phyloP scores from a whole-genome alignment of 2,888 invertebrate genomes.

The Lasioglossum marginatum region DNA sequence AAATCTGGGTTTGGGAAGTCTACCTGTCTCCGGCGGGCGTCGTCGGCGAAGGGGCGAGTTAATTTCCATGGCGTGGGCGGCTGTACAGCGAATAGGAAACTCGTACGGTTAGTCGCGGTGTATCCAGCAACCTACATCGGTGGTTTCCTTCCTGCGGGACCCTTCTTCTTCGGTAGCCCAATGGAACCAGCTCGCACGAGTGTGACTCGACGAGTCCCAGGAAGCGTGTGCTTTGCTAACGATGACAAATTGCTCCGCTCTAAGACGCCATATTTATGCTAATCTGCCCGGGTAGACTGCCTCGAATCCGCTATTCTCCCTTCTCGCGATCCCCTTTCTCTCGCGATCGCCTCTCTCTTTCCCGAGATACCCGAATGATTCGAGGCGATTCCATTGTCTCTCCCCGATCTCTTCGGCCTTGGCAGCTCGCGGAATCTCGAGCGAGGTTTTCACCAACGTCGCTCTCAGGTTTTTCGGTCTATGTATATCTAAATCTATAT shows the following conservation, averaged over 20 bases:
- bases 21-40: constrained; percentile 67
- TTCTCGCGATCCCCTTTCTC: background rate
- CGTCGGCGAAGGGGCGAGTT: constrained; percentile 45
- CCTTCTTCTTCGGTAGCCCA: constrained; percentile 61
- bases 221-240: constrained; percentile 85
- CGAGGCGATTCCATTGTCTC: background rate
- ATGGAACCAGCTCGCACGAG: constrained; percentile 75
- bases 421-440: background rate
- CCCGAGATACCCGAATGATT: background rate
- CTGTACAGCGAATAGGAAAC: constrained; percentile 37
- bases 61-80: constrained; percentile 30
- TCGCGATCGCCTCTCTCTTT: background rate
- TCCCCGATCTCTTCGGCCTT: background rate
- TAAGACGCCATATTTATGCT: constrained; percentile 85
- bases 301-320: constrained; percentile 48
- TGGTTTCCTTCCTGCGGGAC: constrained; percentile 81
- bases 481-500: too few species aligned
- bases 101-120: constrained; percentile 49
- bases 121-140: constrained; percentile 76
- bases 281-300: constrained; percentile 78
- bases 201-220: constrained; percentile 83
- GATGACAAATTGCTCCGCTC: constrained; percentile 84
- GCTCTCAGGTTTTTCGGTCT: background rate
- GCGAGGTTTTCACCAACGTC: background rate
- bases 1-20: constrained; percentile 72